These are phyloP conservation scores for Micronycteris hirsuta DNA, from an alignment of 2,113 vertebrate genomes.

Conservation along the genomic window DNA sequence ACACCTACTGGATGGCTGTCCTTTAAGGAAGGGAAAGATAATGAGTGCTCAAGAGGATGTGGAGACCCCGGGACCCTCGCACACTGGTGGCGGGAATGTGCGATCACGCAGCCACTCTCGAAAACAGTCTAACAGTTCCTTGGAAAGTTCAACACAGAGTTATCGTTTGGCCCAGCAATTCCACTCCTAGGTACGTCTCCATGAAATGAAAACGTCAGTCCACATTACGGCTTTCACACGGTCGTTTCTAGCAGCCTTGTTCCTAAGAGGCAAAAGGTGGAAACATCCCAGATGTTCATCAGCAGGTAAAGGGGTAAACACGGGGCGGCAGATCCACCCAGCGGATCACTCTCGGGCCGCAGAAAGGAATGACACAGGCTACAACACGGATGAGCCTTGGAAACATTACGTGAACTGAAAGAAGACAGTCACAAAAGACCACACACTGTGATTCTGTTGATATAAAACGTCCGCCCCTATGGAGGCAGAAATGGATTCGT, in stretches of 20 bases:
- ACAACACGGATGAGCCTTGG: neutral
- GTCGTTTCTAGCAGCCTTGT: neutral
- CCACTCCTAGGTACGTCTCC: neutral
- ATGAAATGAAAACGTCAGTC: neutral
- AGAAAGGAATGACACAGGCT: neutral
- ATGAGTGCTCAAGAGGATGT: neutral
- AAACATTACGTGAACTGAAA: neutral
- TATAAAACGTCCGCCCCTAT: neutral
- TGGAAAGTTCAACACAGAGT: neutral
- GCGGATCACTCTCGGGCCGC: neutral
- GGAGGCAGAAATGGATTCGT: neutral
- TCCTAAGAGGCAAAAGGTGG: neutral
- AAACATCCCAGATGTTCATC: neutral
- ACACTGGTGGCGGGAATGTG: neutral
- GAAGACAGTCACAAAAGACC: neutral
- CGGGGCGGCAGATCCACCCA: neutral
- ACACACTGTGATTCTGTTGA: neutral
- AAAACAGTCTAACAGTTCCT: neutral
- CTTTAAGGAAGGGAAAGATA: neutral
- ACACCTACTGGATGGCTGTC: neutral
- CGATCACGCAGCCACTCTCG: neutral
- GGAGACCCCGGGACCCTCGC: neutral
- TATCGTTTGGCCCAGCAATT: neutral
- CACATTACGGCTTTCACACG: neutral
- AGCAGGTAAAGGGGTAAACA: neutral